These are phyloP conservation scores for Capitulum mitella DNA, from an alignment of 2,888 invertebrate genomes.

Conservation along the genomic window DNA sequence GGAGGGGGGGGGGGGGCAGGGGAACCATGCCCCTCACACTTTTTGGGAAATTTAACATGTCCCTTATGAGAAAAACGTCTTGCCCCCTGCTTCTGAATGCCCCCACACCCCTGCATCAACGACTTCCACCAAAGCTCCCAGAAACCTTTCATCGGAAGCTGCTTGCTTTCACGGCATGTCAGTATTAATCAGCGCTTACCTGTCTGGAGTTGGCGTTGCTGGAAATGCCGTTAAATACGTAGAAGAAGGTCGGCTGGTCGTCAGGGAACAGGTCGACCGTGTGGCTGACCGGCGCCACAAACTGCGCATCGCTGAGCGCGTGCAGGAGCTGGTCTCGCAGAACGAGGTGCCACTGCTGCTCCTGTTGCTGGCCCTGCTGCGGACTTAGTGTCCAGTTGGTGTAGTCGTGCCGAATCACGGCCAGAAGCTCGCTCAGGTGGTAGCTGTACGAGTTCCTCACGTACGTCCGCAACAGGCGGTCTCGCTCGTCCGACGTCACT, in stretches of 20 bases:
- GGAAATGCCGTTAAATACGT: constrained; percentile 69
- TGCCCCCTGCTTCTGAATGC: too few relatives aligned
- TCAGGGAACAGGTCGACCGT: constrained; percentile 79
- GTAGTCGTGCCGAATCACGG: constrained; percentile 93
- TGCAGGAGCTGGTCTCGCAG: constrained; percentile 84
- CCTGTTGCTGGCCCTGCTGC: constrained; percentile 62
- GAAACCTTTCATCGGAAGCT: too few relatives aligned
- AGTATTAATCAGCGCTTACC: too few relatives aligned
- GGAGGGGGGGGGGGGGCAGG: too few relatives aligned
- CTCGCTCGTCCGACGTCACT: constrained; percentile 47
- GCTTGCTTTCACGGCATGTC: too few relatives aligned
- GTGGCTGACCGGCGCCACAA: constrained; percentile 79
- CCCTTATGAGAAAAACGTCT: too few relatives aligned
- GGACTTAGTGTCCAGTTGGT: constrained; percentile 89
- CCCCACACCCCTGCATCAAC: too few relatives aligned
- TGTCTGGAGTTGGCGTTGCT: too few relatives aligned
- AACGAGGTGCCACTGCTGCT: too few relatives aligned
- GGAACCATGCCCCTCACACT: too few relatives aligned
- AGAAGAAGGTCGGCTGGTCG: constrained; percentile 68
- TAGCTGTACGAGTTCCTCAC: constrained; percentile 91
- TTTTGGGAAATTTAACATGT: too few relatives aligned
- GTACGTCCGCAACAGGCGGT: constrained; percentile 80
- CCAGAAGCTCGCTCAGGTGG: constrained; percentile 92
- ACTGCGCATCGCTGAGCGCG: constrained; percentile 84
- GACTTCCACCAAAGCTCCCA: too few relatives aligned